Conservation (phyloP, 2,888 invertebrate species). For the Dorcus hopei region DNA sequence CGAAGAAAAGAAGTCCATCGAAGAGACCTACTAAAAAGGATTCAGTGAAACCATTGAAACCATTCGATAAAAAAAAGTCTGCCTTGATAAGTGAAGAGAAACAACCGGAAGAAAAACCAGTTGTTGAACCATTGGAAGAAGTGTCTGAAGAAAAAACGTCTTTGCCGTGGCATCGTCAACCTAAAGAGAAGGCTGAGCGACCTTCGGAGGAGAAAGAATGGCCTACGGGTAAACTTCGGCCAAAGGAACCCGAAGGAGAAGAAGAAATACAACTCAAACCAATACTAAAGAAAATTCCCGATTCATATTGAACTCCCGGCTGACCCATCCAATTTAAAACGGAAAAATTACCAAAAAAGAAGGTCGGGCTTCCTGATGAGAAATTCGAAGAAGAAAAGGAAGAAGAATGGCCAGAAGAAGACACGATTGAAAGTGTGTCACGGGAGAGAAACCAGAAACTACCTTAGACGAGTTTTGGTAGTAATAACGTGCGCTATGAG, state of each 20-base stretch:
- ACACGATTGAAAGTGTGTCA: slow-evolving; percentile 23
- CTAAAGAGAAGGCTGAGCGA: slow-evolving; percentile 45
- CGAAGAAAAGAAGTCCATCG: slow-evolving; percentile 34
- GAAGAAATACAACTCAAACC: slow-evolving; percentile 55
- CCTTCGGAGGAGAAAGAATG: slow-evolving; percentile 36
- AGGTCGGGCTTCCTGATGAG: slow-evolving; percentile 5
- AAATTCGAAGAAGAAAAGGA: slow-evolving; percentile 10
- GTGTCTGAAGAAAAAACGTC: slow-evolving; percentile 27
- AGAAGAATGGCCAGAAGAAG: slow-evolving; percentile 14
- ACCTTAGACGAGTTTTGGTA: slow-evolving; percentile 3
- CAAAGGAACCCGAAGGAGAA: slow-evolving; percentile 42
- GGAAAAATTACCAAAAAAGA: slow-evolving; percentile 34
- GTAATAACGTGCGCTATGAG: too few species aligned
- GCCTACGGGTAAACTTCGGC: slow-evolving; percentile 32
- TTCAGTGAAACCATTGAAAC: slow-evolving; percentile 44
- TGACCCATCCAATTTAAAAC: too few species aligned
- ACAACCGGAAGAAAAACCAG: slow-evolving; percentile 39
- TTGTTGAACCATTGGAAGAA: slow-evolving; percentile 31
- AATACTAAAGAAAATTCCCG: slow-evolving; percentile 30
- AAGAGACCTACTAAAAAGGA: slow-evolving; percentile 37
- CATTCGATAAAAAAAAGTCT: slow-evolving; percentile 40
- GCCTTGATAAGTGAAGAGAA: slow-evolving; percentile 32
- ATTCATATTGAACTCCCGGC: too few species aligned
- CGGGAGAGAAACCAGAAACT: slow-evolving; percentile 35
- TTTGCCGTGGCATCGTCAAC: slow-evolving; percentile 39